Evolutionary conservation across 2,888 invertebrate species (phyloP), one percentile per base, ranked within the genome.

Genomic region (Schrankia costaestrigalis): DNA sequence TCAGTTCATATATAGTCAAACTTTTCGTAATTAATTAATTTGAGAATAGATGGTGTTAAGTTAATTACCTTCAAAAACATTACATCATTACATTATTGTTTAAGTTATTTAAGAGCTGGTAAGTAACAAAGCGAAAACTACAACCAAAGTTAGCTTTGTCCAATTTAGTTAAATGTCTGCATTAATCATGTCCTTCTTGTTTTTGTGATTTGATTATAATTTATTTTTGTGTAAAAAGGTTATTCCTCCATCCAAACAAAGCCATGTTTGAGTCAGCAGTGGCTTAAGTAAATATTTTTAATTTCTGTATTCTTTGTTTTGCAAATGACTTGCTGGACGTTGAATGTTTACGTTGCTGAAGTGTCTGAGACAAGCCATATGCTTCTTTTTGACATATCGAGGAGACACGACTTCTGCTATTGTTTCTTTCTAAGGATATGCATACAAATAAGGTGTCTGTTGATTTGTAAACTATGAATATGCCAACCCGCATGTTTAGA

Each of bases 231-330:
- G 56, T 61, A 69, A 69, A 70, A 73, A 69, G 78, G 73, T 78
- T 78, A 76, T 72, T 75, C 67, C 68, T 68, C 63, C 57, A 52
- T 56, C 48, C 71, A 76, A 79, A 85, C 84, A 84, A 85, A 85
- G 84, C 80, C 52, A 52, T 28, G 64, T 42, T 68, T 84, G 84
- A 85, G 74, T 84, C 85, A 84, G 78, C 71, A 61, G 57, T 60
- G 66, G 64, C 72, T 71, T 70, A 72, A 74, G n/a, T 81, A 84
- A 85, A 84, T 85, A 84, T 85, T 85, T 85, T 85, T 84, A 83
- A 84, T 83, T 71, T 70, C 63, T 55, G 64, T 46, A 59, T 61
- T 73, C 82, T 84, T 86, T 86, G 85, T 85, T 85, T 84, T 80
- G 84, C 84, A 77, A 84, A 84, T 81, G 78, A 79, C 74, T 81